Percentiles rank a stretch among this genome's conserved stretches.
These are phyloP conservation scores for Isurus oxyrinchus DNA, from an alignment of 2,113 vertebrate genomes.

Conservation along the genomic window DNA sequence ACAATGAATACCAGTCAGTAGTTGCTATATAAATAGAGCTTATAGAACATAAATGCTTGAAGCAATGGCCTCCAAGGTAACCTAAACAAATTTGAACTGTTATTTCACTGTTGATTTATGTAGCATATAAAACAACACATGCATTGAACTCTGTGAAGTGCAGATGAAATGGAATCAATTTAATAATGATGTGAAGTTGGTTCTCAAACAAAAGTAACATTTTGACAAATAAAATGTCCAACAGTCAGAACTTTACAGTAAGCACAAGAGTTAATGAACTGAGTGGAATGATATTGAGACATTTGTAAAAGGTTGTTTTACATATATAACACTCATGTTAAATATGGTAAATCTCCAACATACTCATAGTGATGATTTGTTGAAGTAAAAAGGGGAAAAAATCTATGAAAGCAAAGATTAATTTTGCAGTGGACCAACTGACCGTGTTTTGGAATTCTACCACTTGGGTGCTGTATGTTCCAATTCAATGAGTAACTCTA, in stretches of 20 bases:
- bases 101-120: background rate
- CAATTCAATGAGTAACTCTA: conserved; percentile 31
- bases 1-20: background rate
- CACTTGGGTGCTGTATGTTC: conserved; percentile 12
- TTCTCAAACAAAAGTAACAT: background rate
- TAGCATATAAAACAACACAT: background rate
- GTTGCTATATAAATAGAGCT: background rate
- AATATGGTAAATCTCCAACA: background rate
- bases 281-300: background rate
- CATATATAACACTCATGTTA: background rate
- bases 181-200: background rate
- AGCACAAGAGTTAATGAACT: background rate
- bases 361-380: background rate
- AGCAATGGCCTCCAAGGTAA: background rate
- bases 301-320: background rate
- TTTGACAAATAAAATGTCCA: background rate
- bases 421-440: background rate
- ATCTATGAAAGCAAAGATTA: background rate
- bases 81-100: background rate
- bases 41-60: background rate
- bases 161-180: background rate
- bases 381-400: background rate
- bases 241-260: background rate
- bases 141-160: background rate
- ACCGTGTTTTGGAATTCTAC: background rate